These are phyloP conservation scores for Nylanderia fulva DNA, from an alignment of 1,140 invertebrate genomes.

Conservation along the genomic window DNA sequence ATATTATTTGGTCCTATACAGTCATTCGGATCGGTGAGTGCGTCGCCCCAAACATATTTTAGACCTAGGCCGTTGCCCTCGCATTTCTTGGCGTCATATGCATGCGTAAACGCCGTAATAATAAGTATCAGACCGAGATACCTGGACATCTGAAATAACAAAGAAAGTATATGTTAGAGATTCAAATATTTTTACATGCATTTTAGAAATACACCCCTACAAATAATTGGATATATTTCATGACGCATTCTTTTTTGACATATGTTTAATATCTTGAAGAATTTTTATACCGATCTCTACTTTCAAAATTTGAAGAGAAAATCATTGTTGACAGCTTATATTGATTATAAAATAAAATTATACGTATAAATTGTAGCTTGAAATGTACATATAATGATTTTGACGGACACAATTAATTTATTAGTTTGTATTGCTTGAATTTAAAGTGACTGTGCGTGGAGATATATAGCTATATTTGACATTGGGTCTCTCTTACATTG, in stretches of 20 bases:
- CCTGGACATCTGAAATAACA: conserved; percentile 79
- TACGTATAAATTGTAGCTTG: too few species aligned
- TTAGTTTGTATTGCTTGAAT: too few species aligned
- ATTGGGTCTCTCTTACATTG: conserved; percentile 4
- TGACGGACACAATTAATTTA: not conserved
- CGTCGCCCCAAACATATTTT: conserved; percentile 95
- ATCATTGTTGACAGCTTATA: too few species aligned
- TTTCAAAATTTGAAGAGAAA: too few species aligned
- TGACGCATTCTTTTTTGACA: not conserved
- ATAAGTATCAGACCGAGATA: conserved; percentile 78
- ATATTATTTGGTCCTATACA: conserved; percentile 93
- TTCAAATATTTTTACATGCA: too few species aligned
- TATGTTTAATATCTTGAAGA: not conserved
- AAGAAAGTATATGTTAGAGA: not conserved
- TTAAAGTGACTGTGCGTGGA: conserved; percentile 24
- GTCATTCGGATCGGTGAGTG: conserved; percentile 90
- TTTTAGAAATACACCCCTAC: not conserved
- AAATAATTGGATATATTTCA: not conserved
- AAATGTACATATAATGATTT: too few species aligned
- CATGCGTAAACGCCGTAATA: conserved; percentile 63
- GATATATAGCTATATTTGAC: not conserved
- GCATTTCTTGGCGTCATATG: conserved; percentile 85
- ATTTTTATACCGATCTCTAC: not conserved
- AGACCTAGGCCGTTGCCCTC: conserved; percentile 87
- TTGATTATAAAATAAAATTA: too few species aligned